Evolutionary conservation across 35 echinoderm and acorn worm genomes (phyloP), one percentile per base, ranked within the genome.

Genomic region (Apostichopus parvimensis): DNA sequence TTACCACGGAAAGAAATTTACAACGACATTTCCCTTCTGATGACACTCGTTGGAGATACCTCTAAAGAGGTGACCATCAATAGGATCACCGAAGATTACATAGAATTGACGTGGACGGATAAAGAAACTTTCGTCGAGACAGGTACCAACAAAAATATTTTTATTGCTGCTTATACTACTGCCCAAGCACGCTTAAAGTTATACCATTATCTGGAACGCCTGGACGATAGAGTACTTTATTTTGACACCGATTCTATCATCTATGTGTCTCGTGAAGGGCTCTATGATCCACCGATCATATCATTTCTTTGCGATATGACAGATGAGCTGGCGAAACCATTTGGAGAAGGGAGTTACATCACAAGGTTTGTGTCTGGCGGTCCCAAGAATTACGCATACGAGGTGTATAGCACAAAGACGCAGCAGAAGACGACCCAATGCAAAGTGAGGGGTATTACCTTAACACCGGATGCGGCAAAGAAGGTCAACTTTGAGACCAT

Each of bases 321-420:
- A 25, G 24, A 25, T 25, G 24, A 25, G 24, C 24, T 25, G 24
- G 24, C 24, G 24, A 25, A 25, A 25, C 24, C 24, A 25, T 25
- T 25, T 25, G 24, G 24, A 25, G 24, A 25, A 25, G 24, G 0
- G 24, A 25, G 24, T 25, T 25, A 25, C 24, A 25, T 25, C 1
- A 25, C 24, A 0, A 0, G 24, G 1, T 25, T 25, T 25, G 24
- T 25, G 6, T 87, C 70, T 54, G 85, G 71, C 13, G 83, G 92
- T 10, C 92, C 92, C 8, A 93, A 93, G 78, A 86, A 89, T 10
- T 93, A 93, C 77, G 84, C 79, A 0, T 93, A 87, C 54, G 53
- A 77, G 57, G 82, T 93, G 6, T 77, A 73, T 17, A 55, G 65
- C 71, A 77, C 92, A 15, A 83, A 83, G 6, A 68, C 54, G 56